Base-by-base conservation (phyloP, 2,888 invertebrate genomes). In the Athalia cordata region DNA sequence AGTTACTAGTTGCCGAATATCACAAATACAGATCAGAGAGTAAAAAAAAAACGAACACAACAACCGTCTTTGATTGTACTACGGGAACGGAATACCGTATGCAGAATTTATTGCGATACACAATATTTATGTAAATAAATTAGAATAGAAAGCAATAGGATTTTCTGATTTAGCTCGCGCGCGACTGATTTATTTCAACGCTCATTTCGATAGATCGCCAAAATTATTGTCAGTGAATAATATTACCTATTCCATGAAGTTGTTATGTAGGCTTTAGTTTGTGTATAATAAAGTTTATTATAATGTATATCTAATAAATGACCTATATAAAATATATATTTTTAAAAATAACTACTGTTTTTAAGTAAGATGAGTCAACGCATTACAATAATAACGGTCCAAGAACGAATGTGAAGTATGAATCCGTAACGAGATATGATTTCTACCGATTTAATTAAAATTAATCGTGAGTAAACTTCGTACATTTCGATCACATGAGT, bases 211-310 rank as follows among this genome's bases (percentile, higher is more conserved):
- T 75, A 75, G 62, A 55, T 62, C 13, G 50, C n/a, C 72, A 72
- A 72, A 68, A 72, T 72, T 67, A 47, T 67, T 55, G n/a, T 72
- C 79, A 82, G 78, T 81, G 77, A 81, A 83, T 77, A 81, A 83
- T 81, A 81, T 81, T 80, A 29, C 29, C 29, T 29, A 85, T 85
- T 86, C 82, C 84, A 85, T 82, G 80, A 85, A 85, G 83, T 88
- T 87, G 86, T 87, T 88, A 86, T 83, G 83, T 87, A 87, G 84
- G 84, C 80, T 82, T 84, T 87, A 87, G 85, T 87, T 88, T 87
- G 85, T 88, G 88, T 88, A 87, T 87, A 87, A 85, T 83, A 81
- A 81, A 86, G 82, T 84, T 84, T 84, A 87, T 83, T 85, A 85
- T 75, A 75, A 75, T 86, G 83, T 85, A 85, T 84, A 84, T 85